Base-by-base conservation (phyloP, 1,140 invertebrate genomes). In the Drosophila erecta region DNA sequence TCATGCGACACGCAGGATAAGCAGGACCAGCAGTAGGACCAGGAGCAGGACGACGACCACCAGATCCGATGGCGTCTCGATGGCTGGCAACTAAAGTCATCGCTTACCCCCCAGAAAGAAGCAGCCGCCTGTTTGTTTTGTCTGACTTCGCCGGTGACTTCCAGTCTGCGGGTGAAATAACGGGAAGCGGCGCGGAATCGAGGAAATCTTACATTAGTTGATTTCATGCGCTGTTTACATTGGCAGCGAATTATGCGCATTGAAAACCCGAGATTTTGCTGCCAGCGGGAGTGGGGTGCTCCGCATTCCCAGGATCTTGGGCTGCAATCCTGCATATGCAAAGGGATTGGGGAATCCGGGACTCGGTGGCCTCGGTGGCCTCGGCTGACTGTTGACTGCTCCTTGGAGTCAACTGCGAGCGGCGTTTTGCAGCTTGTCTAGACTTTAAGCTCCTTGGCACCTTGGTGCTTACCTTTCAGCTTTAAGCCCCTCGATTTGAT, bases 181-280 rank as follows among this genome's bases (percentile, higher is more conserved):
- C 22, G 6, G 20, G 7, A 4, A 3, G 4, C 22, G 22, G 22
- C 22, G 7, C 27, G 17, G 38, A 60, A 40, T 40, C 15, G 53
- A 35, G 64, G 59, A 77, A 80, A 61, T 84, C 67, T 56, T 80
- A 89, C 84, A 89, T 89, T 89, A 89, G 84, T 89, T 89, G 84
- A 89, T 89, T 89, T 89, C 79, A 89, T 89, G 85, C 84, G 79
- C 85, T 89, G 79, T 89, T 89, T 89, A 89, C 84, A 89, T 80
- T 89, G 84, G 64, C 84, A 90, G 79, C 84, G 84, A 89, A 90
- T 89, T 89, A 89, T 89, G 84, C 84, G 84, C 85, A 87, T 86
- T 81, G 79, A 72, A 87, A 81, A 62, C 38, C 75, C 51, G 69
- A 79, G 79, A 81, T 76, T 87, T 81, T 60, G 61, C 75, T 74